Conservation (phyloP, 2,797 vertebrate genomes). For the Threskiornis aethiopicus region DNA sequence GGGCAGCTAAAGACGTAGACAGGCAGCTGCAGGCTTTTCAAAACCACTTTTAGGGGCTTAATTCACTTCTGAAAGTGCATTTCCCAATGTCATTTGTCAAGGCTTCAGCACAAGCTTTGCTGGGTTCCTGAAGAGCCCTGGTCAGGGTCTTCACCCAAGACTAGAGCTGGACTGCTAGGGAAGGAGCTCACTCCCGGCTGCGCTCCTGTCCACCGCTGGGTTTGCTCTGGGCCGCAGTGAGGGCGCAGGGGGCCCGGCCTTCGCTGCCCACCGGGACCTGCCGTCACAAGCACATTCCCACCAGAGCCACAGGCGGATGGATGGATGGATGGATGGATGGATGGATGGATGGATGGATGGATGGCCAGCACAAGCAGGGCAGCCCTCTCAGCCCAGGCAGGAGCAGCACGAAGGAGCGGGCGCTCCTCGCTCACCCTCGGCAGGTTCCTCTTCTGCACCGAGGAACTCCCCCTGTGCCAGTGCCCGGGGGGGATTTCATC, state of each 20-base stretch:
- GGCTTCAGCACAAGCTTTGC: background rate
- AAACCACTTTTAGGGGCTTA: background rate
- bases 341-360: background rate
- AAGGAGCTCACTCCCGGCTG: rapidly evolving
- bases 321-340: too few species aligned
- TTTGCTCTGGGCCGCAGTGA: background rate
- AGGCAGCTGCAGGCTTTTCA: background rate
- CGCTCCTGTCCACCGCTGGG: rapidly evolving
- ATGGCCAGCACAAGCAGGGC: too few species aligned
- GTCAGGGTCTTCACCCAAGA: background rate
- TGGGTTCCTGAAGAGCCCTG: background rate
- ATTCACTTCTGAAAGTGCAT: background rate
- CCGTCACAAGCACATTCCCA: background rate
- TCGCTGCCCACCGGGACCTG: rapidly evolving
- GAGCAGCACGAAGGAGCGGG: rapidly evolving
- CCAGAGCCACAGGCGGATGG: rapidly evolving
- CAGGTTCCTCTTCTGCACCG: background rate
- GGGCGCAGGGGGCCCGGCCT: rapidly evolving
- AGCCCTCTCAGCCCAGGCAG: background rate
- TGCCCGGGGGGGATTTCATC: background rate
- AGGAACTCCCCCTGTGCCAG: background rate
- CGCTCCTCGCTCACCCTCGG: rapidly evolving
- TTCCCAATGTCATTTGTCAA: background rate
- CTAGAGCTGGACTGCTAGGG: background rate
- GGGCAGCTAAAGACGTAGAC: background rate